These are phyloP conservation scores for Sisyra nigra DNA, from an alignment of 2,888 invertebrate species.

Conservation along the genomic window DNA sequence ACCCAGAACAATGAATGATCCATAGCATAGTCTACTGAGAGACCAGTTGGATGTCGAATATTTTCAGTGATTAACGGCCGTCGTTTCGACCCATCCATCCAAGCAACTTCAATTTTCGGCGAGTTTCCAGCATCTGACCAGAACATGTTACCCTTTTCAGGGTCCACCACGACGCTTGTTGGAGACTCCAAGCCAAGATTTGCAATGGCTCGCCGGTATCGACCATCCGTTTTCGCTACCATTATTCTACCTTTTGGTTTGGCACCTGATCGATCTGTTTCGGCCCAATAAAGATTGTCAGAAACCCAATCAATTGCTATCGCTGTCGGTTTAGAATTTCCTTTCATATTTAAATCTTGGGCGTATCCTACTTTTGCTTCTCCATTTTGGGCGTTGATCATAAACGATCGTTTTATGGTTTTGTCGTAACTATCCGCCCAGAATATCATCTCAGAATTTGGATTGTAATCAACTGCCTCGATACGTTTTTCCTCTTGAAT, in stretches of 20 bases:
- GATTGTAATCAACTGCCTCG: constrained; percentile 82
- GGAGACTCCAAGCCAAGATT: constrained; percentile 70
- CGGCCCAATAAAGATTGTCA: constrained; percentile 89
- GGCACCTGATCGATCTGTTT: constrained; percentile 56
- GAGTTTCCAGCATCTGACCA: constrained; percentile 88
- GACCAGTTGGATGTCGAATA: constrained; percentile 73
- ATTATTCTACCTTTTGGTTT: constrained; percentile 68
- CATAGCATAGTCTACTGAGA: constrained; percentile 82
- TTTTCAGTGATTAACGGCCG: constrained; percentile 64
- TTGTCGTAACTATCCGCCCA: constrained; percentile 91
- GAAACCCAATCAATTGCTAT: constrained; percentile 89
- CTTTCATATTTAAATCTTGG: constrained; percentile 76
- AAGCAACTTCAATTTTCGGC: constrained; percentile 86
- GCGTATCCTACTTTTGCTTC: constrained; percentile 67
- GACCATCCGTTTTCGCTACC: constrained; percentile 77
- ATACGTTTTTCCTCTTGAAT: constrained; percentile 77
- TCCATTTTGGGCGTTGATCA: constrained; percentile 64
- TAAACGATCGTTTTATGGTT: constrained; percentile 80
- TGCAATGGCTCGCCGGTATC: constrained; percentile 70
- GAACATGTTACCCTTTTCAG: constrained; percentile 70
- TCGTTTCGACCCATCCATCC: constrained; percentile 93
- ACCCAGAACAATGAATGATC: constrained; percentile 89
- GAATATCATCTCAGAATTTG: constrained; percentile 68
- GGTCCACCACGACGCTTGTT: constrained; percentile 77
- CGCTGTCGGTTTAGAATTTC: constrained; percentile 70